phyloP scores from a whole-genome alignment of 1,140 invertebrate genomes.

The Elymnias hypermnestra region DNA sequence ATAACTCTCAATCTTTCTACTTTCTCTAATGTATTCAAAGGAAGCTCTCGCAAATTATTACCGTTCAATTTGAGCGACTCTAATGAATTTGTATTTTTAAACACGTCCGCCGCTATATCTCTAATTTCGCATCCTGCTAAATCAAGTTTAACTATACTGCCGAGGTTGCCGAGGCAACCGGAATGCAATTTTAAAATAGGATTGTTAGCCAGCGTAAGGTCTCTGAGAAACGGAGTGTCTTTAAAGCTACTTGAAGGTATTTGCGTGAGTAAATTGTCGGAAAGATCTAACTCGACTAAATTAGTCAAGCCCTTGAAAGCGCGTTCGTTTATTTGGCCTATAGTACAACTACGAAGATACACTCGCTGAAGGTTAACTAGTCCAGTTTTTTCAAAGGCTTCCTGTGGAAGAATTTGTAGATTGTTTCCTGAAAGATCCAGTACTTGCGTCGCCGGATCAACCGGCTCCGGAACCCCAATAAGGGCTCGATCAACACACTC shows the following conservation, averaged over 20 bases:
- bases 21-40: constrained; percentile 83
- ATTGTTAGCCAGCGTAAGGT: constrained; percentile 87
- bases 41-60: constrained; percentile 85
- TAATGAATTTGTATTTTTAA: constrained; percentile 85
- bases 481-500: constrained; percentile 90
- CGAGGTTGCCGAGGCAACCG: constrained; percentile 84
- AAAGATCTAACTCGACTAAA: constrained; percentile 91
- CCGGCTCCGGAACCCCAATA: constrained; percentile 87
- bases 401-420: constrained; percentile 86
- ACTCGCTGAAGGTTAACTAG: constrained; percentile 91
- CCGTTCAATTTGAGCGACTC: constrained; percentile 89
- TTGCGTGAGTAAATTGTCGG: constrained; percentile 85
- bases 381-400: constrained; percentile 87
- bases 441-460: constrained; percentile 92
- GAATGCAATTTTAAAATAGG: constrained; percentile 87
- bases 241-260: constrained; percentile 87
- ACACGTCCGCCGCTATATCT: constrained; percentile 85
- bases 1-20: constrained; percentile 86
- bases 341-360: constrained; percentile 86
- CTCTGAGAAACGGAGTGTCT: constrained; percentile 86
- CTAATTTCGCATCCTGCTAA: constrained; percentile 88
- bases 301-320: constrained; percentile 91
- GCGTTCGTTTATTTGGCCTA: constrained; percentile 88
- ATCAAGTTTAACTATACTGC: constrained; percentile 89
- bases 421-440: constrained; percentile 92